phyloP scores from a whole-genome alignment of 30 jellyfish, hydroid and myxozoan species.

The Turritopsis rubra region DNA sequence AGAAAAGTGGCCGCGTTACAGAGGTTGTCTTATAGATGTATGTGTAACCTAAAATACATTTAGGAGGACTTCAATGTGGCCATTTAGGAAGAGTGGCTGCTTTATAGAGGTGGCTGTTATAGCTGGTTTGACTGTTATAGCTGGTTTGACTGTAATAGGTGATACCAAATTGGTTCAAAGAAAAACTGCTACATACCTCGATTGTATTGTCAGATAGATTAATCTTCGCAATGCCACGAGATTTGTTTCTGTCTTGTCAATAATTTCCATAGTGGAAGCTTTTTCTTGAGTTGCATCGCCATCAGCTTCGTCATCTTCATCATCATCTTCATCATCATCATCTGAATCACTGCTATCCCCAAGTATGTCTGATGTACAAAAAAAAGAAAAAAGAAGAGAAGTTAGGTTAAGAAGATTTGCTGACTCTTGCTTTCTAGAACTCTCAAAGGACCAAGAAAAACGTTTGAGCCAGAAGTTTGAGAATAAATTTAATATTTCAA shows the following conservation, averaged over 20 bases:
- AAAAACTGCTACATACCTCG: no score
- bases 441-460: background rate
- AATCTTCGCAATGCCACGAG: constrained; percentile 85
- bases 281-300: constrained; percentile 21
- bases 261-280: constrained; percentile 53
- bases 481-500: background rate
- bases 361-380: constrained; percentile 17
- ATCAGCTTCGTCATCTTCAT: constrained; percentile 59
- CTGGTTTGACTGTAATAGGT: background rate
- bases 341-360: constrained; percentile 24
- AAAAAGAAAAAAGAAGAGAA: no score
- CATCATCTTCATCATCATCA: constrained; percentile 80
- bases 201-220: constrained; percentile 85
- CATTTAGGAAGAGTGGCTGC: no score
- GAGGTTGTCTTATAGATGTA: background rate
- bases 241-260: constrained; percentile 93
- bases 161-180: background rate
- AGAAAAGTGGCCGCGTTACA: background rate
- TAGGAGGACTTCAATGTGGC: no score
- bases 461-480: constrained; percentile 3
- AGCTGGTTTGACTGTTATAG: background rate
- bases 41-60: no score
- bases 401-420: no score
- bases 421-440: no score
- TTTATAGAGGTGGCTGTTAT: no score